Base-by-base conservation (phyloP, 2,113 vertebrate species). In the Hippocampus barbouri region DNA sequence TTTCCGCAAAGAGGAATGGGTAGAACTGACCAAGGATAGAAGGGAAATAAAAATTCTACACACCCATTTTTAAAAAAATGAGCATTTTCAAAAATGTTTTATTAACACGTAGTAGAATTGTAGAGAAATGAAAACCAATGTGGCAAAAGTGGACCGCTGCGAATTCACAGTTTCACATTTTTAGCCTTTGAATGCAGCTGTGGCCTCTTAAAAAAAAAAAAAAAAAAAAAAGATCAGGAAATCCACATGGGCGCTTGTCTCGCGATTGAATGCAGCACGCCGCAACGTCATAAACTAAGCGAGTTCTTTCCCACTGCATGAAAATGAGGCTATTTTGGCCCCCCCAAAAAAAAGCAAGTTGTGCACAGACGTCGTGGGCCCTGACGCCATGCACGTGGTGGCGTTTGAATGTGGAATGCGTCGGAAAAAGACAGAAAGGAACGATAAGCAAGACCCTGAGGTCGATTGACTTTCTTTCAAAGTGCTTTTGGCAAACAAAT, bases 371-470 rank as follows among this genome's bases (percentile, higher is more conserved):
- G 30, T 4, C n/a, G 18, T 11, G 34, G 61, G 47, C 12, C 1
- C n/a, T 59, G 4, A 27, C 27, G 56, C 56, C 12, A 25, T 30
- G 57, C 57, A 59, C 57, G 27, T 27, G 57, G n/a, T 14, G 23
- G 6, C 12, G 3, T 63, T 21, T 63, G 8, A 40, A n/a, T 40
- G 59, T 14, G 15, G 20, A 63, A n/a, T 1, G 20, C 61, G n/a
- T n/a, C 18, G 14, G 4, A 18, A 63, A 72, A 61, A 75, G 47
- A 64, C 30, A 27, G 27, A 72, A 51, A 66, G 67, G 61, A 78
- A 49, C 70, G 49, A 69, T 60, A 27, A 60, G 73, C 68, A 72
- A 49, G 70, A 67, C 62, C 64, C 77, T 72, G 47, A 16, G 16
- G 14, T 4, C 16, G 47, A 3, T 16, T 51, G 15, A 51, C 47